Evolutionary conservation across 2,888 invertebrate species (phyloP).

Genomic region (Drosophila prostipennis): DNA sequence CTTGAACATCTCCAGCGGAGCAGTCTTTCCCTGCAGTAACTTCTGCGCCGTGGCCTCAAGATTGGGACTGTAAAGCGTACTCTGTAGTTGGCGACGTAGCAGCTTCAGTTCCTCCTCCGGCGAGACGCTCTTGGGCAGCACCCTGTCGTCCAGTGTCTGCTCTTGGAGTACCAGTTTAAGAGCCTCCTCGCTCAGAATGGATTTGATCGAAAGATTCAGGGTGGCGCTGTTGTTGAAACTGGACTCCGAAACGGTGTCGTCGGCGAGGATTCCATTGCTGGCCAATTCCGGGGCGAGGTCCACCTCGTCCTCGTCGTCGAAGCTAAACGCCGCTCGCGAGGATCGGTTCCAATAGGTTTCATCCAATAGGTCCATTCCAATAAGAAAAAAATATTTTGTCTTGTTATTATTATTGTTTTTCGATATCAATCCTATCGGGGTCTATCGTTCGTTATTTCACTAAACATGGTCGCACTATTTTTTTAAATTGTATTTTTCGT

Average conservation of each 20-base stretch:
- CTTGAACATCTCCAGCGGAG: conserved; percentile 85
- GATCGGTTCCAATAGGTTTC: conserved; percentile 93
- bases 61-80: conserved; percentile 80
- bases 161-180: conserved; percentile 79
- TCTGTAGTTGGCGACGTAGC: conserved; percentile 80
- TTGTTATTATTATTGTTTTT: no score
- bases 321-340: conserved; percentile 89
- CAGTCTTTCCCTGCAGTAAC: conserved; percentile 85
- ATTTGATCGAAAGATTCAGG: conserved; percentile 81
- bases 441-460: no score
- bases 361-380: conserved; percentile 83
- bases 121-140: conserved; percentile 80
- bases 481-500: background rate
- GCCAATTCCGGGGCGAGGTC: conserved; percentile 42
- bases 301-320: conserved; percentile 91
- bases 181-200: conserved; percentile 81
- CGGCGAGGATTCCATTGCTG: conserved; percentile 72
- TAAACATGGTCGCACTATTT: background rate
- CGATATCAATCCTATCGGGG: no score
- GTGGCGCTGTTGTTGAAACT: conserved; percentile 81
- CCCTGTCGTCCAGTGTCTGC: conserved; percentile 77
- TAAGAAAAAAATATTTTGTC: no score
- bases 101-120: conserved; percentile 83
- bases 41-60: conserved; percentile 78
- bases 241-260: conserved; percentile 83